Evolutionary conservation across 2,888 invertebrate genomes (phyloP).

Genomic region (Pollenia amentaria): DNA sequence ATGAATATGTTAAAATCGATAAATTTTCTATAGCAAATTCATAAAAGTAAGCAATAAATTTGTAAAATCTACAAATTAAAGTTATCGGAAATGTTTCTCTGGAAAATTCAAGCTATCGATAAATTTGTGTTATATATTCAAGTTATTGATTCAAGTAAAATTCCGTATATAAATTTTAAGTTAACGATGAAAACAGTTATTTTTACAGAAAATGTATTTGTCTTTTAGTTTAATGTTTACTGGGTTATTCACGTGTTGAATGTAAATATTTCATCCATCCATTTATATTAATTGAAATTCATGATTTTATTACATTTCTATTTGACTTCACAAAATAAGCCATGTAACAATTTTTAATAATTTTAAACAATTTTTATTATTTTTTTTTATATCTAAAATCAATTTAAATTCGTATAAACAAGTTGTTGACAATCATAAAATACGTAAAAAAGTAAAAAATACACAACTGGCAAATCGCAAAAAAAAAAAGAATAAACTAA

Average conservation of each 20-base stretch:
- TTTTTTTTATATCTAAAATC: slow-evolving; percentile 11
- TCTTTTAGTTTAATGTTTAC: not conserved
- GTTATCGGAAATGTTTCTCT: no score
- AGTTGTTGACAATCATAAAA: slow-evolving; percentile 30
- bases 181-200: no score
- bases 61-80: no score
- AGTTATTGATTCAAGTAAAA: no score
- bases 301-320: slow-evolving; percentile 44
- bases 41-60: no score
- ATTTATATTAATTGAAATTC: slow-evolving; percentile 55
- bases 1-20: no score
- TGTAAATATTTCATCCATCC: not conserved
- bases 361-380: slow-evolving; percentile 19
- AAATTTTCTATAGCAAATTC: no score
- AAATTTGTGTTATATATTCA: no score
- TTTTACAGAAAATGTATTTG: no score
- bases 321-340: slow-evolving; percentile 21
- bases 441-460: not conserved
- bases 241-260: slow-evolving; percentile 51
- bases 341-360: slow-evolving; percentile 13
- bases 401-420: slow-evolving; percentile 44
- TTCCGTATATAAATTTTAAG: no score
- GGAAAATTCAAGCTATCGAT: no score
- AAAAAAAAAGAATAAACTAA: slow-evolving; percentile 5
- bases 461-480: not conserved